phyloP scores from a whole-genome alignment of 2,888 invertebrate species.

The Dynastes grantii region DNA sequence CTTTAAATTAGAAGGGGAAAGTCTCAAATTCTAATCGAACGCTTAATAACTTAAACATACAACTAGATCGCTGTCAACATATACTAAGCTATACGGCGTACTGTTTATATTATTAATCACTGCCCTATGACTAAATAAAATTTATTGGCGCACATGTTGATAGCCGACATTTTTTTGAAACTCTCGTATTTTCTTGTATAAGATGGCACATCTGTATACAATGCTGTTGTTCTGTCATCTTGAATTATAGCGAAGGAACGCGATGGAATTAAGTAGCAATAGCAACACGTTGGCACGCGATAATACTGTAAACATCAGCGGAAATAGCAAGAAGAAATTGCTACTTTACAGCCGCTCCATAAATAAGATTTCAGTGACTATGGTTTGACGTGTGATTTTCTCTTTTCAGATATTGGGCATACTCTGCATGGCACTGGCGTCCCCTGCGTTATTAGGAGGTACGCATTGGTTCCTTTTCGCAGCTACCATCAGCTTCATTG shows the following conservation, averaged over 20 bases:
- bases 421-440: slow-evolving; percentile 87
- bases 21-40: background rate
- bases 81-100: background rate
- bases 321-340: slow-evolving; percentile 11
- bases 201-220: background rate
- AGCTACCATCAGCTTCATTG: slow-evolving; percentile 86
- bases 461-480: slow-evolving; percentile 91
- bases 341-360: background rate
- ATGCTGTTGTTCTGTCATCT: background rate
- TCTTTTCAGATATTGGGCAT: slow-evolving; percentile 85
- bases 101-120: slow-evolving; percentile 5
- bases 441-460: slow-evolving; percentile 77
- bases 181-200: background rate
- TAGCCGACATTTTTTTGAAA: background rate
- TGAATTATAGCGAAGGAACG: background rate
- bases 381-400: slow-evolving; percentile 53
- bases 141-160: slow-evolving; percentile 20
- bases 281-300: background rate
- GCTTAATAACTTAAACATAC: slow-evolving; percentile 24
- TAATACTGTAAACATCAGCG: slow-evolving; percentile 9
- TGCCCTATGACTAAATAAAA: background rate
- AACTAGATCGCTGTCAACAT: slow-evolving; percentile 1
- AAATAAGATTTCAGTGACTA: slow-evolving; percentile 10
- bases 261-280: background rate
- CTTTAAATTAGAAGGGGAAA: background rate